Percentiles rank a stretch among this genome's conserved stretches.
phyloP scores from a whole-genome alignment of 92 coral and sea anemone genomes.

The Meandrina meandrites region DNA sequence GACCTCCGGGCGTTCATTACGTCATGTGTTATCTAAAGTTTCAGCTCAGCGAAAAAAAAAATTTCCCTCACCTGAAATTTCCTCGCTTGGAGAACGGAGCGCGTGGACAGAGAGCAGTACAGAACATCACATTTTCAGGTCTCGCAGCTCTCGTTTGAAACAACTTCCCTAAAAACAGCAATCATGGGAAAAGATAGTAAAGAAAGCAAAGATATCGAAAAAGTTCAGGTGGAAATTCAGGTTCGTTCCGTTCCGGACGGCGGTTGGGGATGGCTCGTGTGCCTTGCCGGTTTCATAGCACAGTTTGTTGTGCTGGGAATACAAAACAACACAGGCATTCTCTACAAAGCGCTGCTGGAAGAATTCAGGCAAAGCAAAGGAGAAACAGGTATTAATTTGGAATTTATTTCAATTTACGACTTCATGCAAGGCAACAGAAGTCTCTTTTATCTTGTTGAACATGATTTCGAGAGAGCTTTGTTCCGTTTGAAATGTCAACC shows the following conservation, averaged over 20 bases:
- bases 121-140: constrained; percentile 33
- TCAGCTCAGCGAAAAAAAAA: not conserved
- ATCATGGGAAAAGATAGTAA: constrained; percentile 57
- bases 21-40: constrained; percentile 23
- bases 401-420: not conserved
- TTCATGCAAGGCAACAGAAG: not conserved
- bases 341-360: constrained; percentile 73
- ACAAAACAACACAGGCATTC: constrained; percentile 93
- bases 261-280: constrained; percentile 98
- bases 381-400: constrained; percentile 57
- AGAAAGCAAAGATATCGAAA: constrained; percentile 43
- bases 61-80: constrained; percentile 31
- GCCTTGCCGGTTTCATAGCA: constrained; percentile 87
- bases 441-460: not conserved
- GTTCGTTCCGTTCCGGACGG: constrained; percentile 78
- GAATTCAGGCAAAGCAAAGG: constrained; percentile 76
- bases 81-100: constrained; percentile 25
- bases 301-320: constrained; percentile 90
- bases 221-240: constrained; percentile 33
- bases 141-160: constrained; percentile 24
- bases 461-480: not conserved
- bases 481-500: constrained; percentile 2
- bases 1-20: constrained; percentile 30
- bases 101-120: not conserved
- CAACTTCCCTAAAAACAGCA: not conserved